These are phyloP conservation scores for Stylophora pistillata DNA, from an alignment of 64 coral and sea anemone genomes.

Conservation along the genomic window DNA sequence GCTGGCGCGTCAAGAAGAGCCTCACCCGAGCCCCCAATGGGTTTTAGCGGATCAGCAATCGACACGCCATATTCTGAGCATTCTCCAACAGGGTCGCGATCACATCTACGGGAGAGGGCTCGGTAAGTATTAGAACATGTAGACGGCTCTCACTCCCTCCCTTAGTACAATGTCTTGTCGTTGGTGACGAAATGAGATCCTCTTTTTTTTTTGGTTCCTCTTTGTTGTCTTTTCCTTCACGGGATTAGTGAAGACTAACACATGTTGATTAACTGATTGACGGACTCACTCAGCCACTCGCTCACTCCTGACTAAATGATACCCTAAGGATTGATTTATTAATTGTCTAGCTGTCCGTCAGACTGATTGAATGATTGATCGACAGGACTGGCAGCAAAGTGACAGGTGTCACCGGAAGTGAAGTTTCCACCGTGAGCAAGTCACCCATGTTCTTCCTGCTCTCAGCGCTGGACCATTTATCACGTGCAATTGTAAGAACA, in stretches of 20 bases:
- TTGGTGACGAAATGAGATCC: too few species aligned
- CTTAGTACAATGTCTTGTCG: neutral
- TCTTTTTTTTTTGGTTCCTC: neutral
- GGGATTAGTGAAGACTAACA: too few species aligned
- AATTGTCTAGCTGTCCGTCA: neutral
- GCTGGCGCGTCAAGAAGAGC: constrained; percentile 45
- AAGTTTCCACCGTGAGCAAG: constrained; percentile 12
- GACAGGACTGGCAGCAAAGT: constrained; percentile 72
- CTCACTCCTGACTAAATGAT: neutral
- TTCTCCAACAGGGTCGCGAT: constrained; percentile 31
- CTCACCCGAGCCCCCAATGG: constrained; percentile 65
- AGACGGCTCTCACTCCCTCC: neutral
- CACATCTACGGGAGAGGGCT: constrained; percentile 22
- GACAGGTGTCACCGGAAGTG: constrained; percentile 60
- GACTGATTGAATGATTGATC: neutral
- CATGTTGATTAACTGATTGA: neutral
- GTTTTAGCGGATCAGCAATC: constrained; percentile 64
- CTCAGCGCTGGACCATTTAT: constrained; percentile 62
- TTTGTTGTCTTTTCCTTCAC: too few species aligned
- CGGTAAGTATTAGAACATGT: constrained; percentile 19
- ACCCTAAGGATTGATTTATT: neutral
- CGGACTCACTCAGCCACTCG: neutral
- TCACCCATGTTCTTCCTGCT: constrained; percentile 71
- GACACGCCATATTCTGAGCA: constrained; percentile 43
- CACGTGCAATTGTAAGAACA: constrained; percentile 78